A percentile compares a stretch with the other conserved stretches of the same genome.
phyloP scores from a whole-genome alignment of 2,797 vertebrate species.

The Enteromius treurensis region DNA sequence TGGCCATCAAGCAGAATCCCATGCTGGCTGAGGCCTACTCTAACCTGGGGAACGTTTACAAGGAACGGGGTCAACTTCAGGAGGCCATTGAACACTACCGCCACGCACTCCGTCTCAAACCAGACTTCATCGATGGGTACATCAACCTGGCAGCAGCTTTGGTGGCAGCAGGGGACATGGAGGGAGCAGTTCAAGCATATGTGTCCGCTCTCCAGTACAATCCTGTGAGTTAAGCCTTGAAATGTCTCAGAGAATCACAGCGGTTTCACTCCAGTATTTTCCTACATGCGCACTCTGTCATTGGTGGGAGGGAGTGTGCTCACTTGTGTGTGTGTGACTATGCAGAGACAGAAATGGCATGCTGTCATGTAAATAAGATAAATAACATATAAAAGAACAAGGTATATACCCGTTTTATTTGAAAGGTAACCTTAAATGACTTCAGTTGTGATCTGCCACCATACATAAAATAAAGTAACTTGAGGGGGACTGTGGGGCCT shows the following conservation, averaged over 20 bases:
- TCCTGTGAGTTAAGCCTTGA: slow-evolving; percentile 83
- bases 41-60: slow-evolving; percentile 97
- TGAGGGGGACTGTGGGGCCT: too few relatives aligned
- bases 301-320: too few relatives aligned
- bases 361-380: background rate
- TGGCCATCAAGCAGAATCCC: slow-evolving; percentile 99
- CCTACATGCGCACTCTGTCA: too few relatives aligned
- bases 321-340: background rate
- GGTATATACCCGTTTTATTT: background rate
- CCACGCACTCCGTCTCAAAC: slow-evolving; percentile 94
- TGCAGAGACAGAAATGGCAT: background rate
- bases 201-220: slow-evolving; percentile 99
- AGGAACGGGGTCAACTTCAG: slow-evolving; percentile 97
- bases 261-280: background rate
- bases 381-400: background rate
- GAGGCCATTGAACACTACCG: slow-evolving; percentile 99
- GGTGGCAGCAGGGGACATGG: slow-evolving; percentile 98
- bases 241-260: too few relatives aligned
- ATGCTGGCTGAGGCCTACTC: slow-evolving; percentile 98
- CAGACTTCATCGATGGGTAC: slow-evolving; percentile 98
- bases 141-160: slow-evolving; percentile 98
- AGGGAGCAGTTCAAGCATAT: slow-evolving; percentile 98
- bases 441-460: background rate
- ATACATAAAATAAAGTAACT: too few relatives aligned
- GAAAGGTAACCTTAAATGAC: background rate